Conservation (phyloP, 2,113 vertebrate species). For the Gallinago undulata region DNA sequence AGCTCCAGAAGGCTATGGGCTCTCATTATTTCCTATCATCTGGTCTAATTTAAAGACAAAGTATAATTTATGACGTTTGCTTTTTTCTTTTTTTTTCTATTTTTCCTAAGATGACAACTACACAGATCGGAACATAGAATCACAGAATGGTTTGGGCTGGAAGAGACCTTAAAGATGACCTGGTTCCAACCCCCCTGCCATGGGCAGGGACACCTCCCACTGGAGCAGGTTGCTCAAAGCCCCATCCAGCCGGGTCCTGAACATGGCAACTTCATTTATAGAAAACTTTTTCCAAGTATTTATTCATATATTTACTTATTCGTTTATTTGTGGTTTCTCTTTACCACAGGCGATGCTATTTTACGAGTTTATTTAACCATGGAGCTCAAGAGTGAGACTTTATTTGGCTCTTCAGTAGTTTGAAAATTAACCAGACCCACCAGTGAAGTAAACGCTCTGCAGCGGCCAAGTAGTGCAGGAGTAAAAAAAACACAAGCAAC, state of each 20-base stretch:
- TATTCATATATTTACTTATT: background rate
- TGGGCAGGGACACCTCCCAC: background rate
- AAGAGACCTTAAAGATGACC: background rate
- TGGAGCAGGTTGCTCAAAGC: background rate
- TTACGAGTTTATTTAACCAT: background rate
- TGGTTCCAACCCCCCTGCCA: background rate
- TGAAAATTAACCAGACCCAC: background rate
- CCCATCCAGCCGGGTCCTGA: background rate
- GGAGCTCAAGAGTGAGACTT: background rate
- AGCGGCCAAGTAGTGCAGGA: accelerated
- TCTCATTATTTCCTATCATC: background rate
- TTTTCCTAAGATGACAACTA: background rate
- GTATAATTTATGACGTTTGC: background rate
- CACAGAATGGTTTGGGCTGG: background rate
- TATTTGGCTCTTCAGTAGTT: background rate
- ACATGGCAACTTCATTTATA: accelerated
- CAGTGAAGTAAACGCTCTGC: background rate
- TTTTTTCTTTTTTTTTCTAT: accelerated
- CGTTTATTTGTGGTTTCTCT: background rate
- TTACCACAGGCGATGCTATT: background rate
- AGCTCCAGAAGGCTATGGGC: background rate
- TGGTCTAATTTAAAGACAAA: background rate
- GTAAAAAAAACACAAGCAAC: background rate
- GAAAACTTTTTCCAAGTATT: background rate
- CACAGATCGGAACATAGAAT: background rate